phyloP scores from a whole-genome alignment of 2,888 invertebrate genomes.

The Hetaerina titia region DNA sequence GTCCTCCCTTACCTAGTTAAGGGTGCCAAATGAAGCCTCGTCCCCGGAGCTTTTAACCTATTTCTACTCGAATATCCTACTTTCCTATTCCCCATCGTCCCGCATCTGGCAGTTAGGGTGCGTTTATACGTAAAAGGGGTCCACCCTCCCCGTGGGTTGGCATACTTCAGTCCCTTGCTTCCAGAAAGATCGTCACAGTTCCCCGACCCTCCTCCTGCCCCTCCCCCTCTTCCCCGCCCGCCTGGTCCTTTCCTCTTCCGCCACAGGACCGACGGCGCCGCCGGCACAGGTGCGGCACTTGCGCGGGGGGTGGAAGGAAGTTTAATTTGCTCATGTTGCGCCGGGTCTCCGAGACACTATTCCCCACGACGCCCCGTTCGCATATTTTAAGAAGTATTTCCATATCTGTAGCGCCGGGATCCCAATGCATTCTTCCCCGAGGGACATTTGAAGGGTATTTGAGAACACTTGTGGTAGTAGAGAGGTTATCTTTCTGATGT shows the following conservation, averaged over 20 bases:
- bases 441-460: neutral
- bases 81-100: neutral
- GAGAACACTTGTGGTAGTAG: neutral
- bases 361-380: neutral
- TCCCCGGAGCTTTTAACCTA: neutral
- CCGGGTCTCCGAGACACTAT: neutral
- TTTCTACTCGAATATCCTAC: neutral
- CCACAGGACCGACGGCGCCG: conserved; percentile 60
- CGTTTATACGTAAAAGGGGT: conserved; percentile 51
- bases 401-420: neutral
- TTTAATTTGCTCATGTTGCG: neutral
- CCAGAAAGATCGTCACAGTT: conserved; percentile 31
- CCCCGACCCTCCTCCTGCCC: neutral
- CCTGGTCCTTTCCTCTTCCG: neutral
- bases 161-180: neutral
- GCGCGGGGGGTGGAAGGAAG: neutral
- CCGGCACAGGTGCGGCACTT: conserved; percentile 13
- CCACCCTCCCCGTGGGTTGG: neutral
- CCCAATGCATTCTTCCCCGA: neutral
- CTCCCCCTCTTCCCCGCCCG: neutral
- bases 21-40: neutral
- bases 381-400: neutral
- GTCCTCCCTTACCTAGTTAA: neutral
- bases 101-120: conserved; percentile 43
- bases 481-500: too few relatives aligned